A percentile compares a stretch with the other conserved stretches of the same genome.
Conservation (phyloP, 2,888 invertebrate genomes). For the Dorcus hopei region DNA sequence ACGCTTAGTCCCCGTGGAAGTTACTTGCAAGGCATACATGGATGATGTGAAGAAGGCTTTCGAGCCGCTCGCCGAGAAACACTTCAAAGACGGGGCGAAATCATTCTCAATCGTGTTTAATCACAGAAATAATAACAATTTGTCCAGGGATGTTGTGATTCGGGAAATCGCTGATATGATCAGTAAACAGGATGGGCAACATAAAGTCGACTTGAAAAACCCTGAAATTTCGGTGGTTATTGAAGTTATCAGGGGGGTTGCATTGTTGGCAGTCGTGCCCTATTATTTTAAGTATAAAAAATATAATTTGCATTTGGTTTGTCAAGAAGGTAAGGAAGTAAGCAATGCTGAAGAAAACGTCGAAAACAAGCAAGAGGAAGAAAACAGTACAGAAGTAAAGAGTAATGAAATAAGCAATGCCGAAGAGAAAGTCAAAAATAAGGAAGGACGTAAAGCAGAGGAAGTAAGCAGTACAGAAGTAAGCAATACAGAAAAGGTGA, state of each 20-base stretch:
- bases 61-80: conserved; percentile 66
- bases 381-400: too few species aligned
- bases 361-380: background rate
- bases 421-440: too few species aligned
- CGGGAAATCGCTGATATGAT: conserved; percentile 71
- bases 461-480: too few species aligned
- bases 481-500: too few species aligned
- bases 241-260: conserved; percentile 78
- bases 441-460: too few species aligned
- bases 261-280: conserved; percentile 75
- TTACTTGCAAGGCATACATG: conserved; percentile 75
- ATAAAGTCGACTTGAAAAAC: conserved; percentile 75
- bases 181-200: conserved; percentile 62
- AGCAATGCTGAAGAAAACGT: background rate
- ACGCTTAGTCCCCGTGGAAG: conserved; percentile 77
- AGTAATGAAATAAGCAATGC: too few species aligned
- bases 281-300: conserved; percentile 77
- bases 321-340: conserved; percentile 20
- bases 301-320: conserved; percentile 75
- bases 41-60: conserved; percentile 57
- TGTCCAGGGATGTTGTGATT: conserved; percentile 70
- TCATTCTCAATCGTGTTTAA: conserved; percentile 77
- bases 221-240: conserved; percentile 77
- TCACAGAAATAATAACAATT: conserved; percentile 71
- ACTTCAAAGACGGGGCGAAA: conserved; percentile 68